Evolutionary conservation across 2,888 invertebrate species (phyloP), one percentile per base, ranked within the genome.

Genomic region (Drosophila anomelani): DNA sequence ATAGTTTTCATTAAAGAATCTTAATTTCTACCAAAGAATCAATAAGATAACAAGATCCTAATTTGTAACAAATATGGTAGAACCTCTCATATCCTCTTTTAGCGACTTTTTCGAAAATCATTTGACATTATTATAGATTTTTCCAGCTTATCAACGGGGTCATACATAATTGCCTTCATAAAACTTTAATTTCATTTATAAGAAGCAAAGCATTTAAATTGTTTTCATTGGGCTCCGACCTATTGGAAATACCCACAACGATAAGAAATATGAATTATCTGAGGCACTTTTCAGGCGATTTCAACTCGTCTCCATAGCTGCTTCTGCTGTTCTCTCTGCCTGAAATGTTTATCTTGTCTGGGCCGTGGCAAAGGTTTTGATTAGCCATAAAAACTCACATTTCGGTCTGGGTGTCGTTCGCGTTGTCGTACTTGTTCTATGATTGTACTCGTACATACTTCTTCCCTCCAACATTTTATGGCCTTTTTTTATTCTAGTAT

Each of bases 341-440:
- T 51, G 39, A 55, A 55, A 43, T 55, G 43, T 54, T 55, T 64
- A 38, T 62, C 54, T 59, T 85, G 76, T 72, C 77, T 85, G 80
- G 5, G 20, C 20, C 15, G 51, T 78, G 88, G 85, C 88, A 81
- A 85, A 79, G 88, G 83, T 88, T 88, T 85, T 88, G 86, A 88
- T 88, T 80, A 80, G 86, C 75, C 83, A 85, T 85, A 87, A 85
- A 85, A 85, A 81, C 60, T 61, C 64, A 59, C 63, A 78, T 81
- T 77, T 73, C 66, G 75, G 75, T 72, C 83, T 82, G 76, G 77
- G 68, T 62, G 76, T 72, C 46, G 63, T 56, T 68, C 4, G 34
- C 46, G 82, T 75, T n/a, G 75, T 72, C 46, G 83, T 79, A 77
- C 82, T 83, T 79, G 79, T 77, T 69, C 77, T 54, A 76, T 76